phyloP scores from a whole-genome alignment of 2,797 vertebrate genomes.

The Alcedo quadribrachys region DNA sequence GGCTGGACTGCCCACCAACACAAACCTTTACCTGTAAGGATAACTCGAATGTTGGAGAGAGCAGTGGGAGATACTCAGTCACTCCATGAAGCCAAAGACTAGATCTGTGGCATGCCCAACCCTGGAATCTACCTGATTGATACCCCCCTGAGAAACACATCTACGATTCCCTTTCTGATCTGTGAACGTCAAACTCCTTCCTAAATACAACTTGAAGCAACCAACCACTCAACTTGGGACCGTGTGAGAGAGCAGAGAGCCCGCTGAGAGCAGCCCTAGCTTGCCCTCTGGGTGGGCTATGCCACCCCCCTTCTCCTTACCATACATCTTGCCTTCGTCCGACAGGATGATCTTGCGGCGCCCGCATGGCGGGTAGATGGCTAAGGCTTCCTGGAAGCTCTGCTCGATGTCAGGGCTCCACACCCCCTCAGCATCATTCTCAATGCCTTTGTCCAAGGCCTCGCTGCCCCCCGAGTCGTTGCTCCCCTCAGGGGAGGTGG shows the following conservation, averaged over 20 bases:
- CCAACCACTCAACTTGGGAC: neutral
- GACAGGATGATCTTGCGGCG: conserved; percentile 96
- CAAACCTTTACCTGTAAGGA: neutral
- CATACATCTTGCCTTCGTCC: conserved; percentile 98
- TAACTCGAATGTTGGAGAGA: neutral
- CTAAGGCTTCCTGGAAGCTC: conserved; percentile 96
- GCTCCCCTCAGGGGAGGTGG: conserved; percentile 94
- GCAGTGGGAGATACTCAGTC: neutral
- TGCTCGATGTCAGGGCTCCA: conserved; percentile 96
- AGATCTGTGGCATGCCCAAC: neutral
- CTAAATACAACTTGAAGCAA: neutral
- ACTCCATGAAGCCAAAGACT: neutral
- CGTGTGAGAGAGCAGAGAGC: fast-evolving
- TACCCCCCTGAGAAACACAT: neutral
- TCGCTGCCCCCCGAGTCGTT: conserved; percentile 90
- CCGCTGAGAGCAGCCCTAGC: too few relatives aligned
- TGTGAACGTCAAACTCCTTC: neutral
- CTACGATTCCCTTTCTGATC: neutral
- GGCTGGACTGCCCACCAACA: neutral
- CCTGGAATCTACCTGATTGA: neutral
- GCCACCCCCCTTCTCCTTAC: conserved; percentile 77
- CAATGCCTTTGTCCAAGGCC: conserved; percentile 90
- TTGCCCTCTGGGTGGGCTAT: too few relatives aligned
- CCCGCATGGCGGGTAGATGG: conserved; percentile 95
- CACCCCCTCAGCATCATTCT: conserved; percentile 93